Base-by-base conservation (phyloP, 2,113 vertebrate species). In the Pseudorhombus dupliciocellatus region DNA sequence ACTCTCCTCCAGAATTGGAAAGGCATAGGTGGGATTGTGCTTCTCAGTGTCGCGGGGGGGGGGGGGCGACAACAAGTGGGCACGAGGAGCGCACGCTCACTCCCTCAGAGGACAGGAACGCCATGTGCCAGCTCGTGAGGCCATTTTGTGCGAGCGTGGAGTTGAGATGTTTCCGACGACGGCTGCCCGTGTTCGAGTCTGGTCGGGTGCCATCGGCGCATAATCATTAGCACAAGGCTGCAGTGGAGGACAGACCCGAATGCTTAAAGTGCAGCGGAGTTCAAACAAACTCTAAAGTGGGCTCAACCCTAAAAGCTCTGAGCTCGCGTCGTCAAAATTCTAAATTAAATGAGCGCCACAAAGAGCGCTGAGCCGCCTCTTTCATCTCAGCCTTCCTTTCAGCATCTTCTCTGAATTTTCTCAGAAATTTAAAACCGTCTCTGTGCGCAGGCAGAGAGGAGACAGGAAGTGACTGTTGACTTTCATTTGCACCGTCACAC, bases 81-180 rank as follows among this genome's bases (percentile, higher is more conserved):
- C 50, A 44, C 44, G 37, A 71, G 65, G 75, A 60, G 28, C 70
- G 71, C 55, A 30, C 53, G 56, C 65, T 76, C 55, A 0, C 69
- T 79, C 40, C 83, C 75, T 88, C 87, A 86, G 66, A 52, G 79
- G 83, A 86, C 24, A 66, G 84, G 86, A 86, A 87, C 89, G 88
- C 70, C 72, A 85, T 60, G 66, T 5, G 5, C 60, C 48, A 2
- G 62, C 46, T 37, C 79, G 76, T 88, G 84, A 86, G 75, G 73
- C 90, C 84, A 91, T 79, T 67, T 67, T 82, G 66, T 1, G 79
- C 12, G 62, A 52, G 62, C 56, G 70, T 2, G 67, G 54, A 72
- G 69, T 24, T 60, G 66, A 57, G 56, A 54, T 26, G 76, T 75
- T 69, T 55, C 68, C 51, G n/a, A 14, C n/a, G 48, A 72, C 0